These are phyloP conservation scores for Clarias macrocephalus DNA, from an alignment of 2,113 vertebrate species.

Conservation along the genomic window DNA sequence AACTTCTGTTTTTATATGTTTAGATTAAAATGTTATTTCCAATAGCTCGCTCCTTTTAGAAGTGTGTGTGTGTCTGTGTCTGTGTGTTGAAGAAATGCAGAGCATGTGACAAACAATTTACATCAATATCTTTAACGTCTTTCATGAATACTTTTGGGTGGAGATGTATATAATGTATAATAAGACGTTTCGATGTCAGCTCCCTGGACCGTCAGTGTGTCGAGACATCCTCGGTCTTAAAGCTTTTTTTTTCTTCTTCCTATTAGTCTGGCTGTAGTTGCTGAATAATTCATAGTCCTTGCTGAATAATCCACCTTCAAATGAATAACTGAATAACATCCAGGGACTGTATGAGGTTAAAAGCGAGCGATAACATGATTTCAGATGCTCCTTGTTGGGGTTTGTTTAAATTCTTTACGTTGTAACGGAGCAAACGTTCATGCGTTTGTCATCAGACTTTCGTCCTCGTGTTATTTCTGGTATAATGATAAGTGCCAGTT, in stretches of 20 bases:
- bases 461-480: neutral
- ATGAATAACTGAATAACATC: constrained; percentile 12
- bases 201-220: neutral
- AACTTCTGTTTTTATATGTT: neutral
- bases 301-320: constrained; percentile 1
- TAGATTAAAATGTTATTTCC: neutral
- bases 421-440: neutral
- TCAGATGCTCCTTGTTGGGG: neutral
- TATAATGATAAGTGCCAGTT: neutral
- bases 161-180: neutral
- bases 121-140: neutral
- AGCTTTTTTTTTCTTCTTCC: neutral
- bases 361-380: neutral
- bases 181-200: neutral
- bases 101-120: neutral
- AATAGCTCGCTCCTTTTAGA: neutral
- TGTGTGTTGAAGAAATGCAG: neutral
- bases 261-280: neutral
- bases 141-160: too few species aligned
- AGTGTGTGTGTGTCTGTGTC: neutral
- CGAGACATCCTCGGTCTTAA: neutral
- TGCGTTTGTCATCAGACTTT: neutral
- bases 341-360: neutral
- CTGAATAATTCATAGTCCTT: constrained; percentile 12
- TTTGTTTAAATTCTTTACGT: neutral